Conservation (phyloP, 2,797 vertebrate species). For the Monodelphis domestica region DNA sequence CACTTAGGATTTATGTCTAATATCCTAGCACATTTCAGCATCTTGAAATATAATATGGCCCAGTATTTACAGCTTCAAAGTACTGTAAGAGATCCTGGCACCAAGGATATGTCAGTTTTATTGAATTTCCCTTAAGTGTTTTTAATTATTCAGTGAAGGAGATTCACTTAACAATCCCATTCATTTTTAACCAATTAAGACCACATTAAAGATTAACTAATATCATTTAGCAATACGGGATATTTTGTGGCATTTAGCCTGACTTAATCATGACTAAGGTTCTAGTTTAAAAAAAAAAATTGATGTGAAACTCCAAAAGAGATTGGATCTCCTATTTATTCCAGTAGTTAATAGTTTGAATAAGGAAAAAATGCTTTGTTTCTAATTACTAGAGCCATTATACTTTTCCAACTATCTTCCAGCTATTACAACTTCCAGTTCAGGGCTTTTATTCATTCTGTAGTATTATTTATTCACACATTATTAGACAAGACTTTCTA, state of each 20-base stretch:
- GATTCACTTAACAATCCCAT: conserved; percentile 73
- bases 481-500: not conserved
- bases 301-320: conserved; percentile 10
- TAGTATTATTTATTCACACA: not conserved
- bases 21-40: conserved; percentile 73
- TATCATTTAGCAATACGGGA: conserved; percentile 58
- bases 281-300: not conserved
- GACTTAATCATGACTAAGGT: not conserved
- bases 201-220: conserved; percentile 68
- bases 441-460: not conserved
- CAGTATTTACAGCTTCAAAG: conserved; percentile 76
- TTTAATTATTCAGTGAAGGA: conserved; percentile 78
- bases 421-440: not conserved
- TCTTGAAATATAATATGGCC: conserved; percentile 77
- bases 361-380: not conserved
- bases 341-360: not conserved
- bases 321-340: not conserved
- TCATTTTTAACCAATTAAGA: conserved; percentile 80
- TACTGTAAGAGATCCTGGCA: conserved; percentile 60
- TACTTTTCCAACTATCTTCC: not conserved
- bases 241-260: conserved; percentile 55
- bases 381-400: not conserved
- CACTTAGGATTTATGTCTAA: conserved; percentile 78
- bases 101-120: conserved; percentile 71
- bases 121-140: conserved; percentile 75